Conservation (phyloP, 2,113 vertebrate genomes). For the Callorhinus ursinus region DNA sequence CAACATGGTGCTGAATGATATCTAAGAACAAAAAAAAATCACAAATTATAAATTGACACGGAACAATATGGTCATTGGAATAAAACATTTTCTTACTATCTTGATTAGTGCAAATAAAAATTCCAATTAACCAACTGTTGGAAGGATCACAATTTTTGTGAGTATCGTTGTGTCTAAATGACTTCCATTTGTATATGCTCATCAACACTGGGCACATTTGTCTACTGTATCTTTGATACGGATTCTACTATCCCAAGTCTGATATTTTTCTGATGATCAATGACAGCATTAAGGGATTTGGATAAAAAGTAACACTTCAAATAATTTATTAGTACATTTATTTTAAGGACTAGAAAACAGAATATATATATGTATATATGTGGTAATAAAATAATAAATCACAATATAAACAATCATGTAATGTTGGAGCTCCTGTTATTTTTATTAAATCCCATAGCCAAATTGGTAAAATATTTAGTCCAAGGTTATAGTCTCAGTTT, state of each 20-base stretch:
- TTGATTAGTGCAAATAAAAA: background rate
- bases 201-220: background rate
- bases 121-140: background rate
- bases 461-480: background rate
- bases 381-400: background rate
- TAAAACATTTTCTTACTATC: background rate
- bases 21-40: background rate
- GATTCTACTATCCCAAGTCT: background rate
- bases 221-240: background rate
- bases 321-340: background rate
- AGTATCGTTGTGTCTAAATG: background rate
- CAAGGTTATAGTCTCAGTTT: conserved; percentile 41
- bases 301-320: background rate
- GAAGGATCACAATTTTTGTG: background rate
- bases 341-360: background rate
- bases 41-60: background rate
- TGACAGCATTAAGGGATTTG: background rate
- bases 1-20: background rate
- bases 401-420: background rate
- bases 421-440: background rate
- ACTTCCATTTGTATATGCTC: background rate
- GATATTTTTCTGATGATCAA: background rate
- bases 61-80: background rate
- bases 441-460: background rate
- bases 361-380: background rate